Percentiles rank a stretch among this genome's conserved stretches.
phyloP scores from a whole-genome alignment of 2,113 vertebrate species.

The Herpetotheres cachinnans region DNA sequence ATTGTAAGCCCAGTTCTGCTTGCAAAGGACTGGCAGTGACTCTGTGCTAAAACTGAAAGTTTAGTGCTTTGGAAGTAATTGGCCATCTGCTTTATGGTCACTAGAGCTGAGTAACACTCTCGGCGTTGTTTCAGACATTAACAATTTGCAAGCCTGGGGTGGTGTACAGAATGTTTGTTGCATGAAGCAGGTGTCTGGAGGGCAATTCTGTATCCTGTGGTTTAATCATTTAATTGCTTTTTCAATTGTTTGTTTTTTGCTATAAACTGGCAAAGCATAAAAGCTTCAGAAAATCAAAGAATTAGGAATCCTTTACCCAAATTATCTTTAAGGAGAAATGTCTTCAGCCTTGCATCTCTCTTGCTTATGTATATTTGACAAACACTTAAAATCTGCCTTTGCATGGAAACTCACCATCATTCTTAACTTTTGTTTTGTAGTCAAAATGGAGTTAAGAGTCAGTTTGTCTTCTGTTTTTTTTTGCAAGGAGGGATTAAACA shows the following conservation, averaged over 20 bases:
- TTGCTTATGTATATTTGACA: background rate
- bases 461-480: background rate
- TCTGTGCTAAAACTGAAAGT: background rate
- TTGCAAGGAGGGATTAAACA: background rate
- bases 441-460: background rate
- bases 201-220: background rate
- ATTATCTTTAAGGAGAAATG: background rate
- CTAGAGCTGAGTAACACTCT: background rate
- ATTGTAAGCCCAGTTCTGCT: background rate
- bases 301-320: background rate
- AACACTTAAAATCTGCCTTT: background rate
- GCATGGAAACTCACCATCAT: background rate
- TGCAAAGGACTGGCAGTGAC: background rate
- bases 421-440: background rate
- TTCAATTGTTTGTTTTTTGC: background rate
- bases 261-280: background rate
- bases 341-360: background rate
- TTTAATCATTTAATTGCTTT: background rate
- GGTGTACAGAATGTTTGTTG: background rate
- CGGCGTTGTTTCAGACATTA: background rate
- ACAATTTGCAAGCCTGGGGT: background rate
- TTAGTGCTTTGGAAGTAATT: background rate
- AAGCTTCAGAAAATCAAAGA: background rate
- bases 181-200: background rate
- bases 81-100: background rate